Conservation (phyloP, 2,113 vertebrate species). For the Sceloporus tristichus region DNA sequence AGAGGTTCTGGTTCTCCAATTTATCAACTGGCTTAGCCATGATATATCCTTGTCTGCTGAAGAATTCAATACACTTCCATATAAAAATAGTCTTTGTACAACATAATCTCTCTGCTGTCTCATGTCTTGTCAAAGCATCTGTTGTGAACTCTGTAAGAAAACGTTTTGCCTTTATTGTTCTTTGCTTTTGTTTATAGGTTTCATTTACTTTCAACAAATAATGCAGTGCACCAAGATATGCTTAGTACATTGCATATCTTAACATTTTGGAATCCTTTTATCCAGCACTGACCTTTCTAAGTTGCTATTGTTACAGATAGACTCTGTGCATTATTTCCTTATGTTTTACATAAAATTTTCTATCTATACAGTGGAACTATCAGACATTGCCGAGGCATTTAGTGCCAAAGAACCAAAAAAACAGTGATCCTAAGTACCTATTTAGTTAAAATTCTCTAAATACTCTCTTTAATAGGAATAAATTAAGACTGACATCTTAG, state of each 20-base stretch:
- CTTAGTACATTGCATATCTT: neutral
- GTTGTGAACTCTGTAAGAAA: neutral
- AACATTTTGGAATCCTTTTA: neutral
- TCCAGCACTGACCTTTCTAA: neutral
- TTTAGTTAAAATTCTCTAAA: neutral
- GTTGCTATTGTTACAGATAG: neutral
- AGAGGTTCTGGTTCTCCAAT: neutral
- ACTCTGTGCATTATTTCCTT: neutral
- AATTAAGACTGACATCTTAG: no score
- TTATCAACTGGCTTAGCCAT: neutral
- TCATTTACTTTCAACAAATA: neutral
- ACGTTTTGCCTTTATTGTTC: neutral
- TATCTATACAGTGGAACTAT: neutral
- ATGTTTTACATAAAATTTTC: neutral
- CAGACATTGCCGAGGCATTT: neutral
- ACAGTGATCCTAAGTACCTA: neutral
- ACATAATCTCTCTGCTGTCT: neutral
- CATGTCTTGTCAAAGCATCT: slow-evolving; percentile 1
- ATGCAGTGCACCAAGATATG: neutral
- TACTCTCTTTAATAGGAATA: no score
- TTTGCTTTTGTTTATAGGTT: neutral
- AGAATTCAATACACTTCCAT: neutral
- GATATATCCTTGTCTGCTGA: neutral
- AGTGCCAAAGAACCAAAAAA: neutral
- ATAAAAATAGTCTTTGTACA: neutral